Evolutionary conservation across 2,113 vertebrate species (phyloP), one percentile per base, ranked within the genome.

Genomic region (Protobothrops mucrosquamatus): DNA sequence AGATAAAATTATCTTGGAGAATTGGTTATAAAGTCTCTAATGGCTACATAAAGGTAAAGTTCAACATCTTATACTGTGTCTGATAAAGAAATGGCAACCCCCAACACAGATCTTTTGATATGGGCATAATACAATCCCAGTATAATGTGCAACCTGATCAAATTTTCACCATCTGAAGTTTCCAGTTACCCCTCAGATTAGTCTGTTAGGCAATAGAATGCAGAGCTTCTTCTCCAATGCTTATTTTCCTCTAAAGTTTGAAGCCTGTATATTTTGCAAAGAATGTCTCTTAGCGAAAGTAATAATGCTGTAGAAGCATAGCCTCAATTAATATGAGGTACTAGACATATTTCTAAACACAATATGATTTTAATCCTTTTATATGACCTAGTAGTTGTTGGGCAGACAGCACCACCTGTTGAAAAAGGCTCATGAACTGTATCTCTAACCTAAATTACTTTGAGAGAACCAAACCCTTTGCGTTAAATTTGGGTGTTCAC

Each of bases 361-460:
- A 87, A 6, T 46, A 26, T 6, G 26, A 34, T 34, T 89, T 3
- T 24, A 89, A 9, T 2, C 88, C 88, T 56, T 23, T 57, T 0
- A 56, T 8, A 74, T 86, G 18, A 5, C 22, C 23, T 52, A 6
- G 5, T n/a, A 59, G 88, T 85, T 89, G 92, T 57, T 61, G 14
- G 51, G 43, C 10, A 89, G 92, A 89, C 54, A 89, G 69, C 74
- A 89, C 87, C 69, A 89, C 55, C 91, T 92, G 56, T 91, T 89
- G 74, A 93, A 86, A 57, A 43, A 9, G 22, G 11, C 48, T 81
- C 91, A 54, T 6, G 46, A 92, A 46, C 20, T 59, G 57, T 54
- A 12, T 81, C 69, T 51, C 39, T 92, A 48, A 43, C 20, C 43
- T 55, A 54, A 89, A 89, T 54, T 24, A 39, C 15, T 81, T 89